Percentiles rank a stretch among this genome's conserved stretches.
These are phyloP conservation scores for Spisula subtruncata DNA, from an alignment of 2,888 invertebrate species.

Conservation along the genomic window DNA sequence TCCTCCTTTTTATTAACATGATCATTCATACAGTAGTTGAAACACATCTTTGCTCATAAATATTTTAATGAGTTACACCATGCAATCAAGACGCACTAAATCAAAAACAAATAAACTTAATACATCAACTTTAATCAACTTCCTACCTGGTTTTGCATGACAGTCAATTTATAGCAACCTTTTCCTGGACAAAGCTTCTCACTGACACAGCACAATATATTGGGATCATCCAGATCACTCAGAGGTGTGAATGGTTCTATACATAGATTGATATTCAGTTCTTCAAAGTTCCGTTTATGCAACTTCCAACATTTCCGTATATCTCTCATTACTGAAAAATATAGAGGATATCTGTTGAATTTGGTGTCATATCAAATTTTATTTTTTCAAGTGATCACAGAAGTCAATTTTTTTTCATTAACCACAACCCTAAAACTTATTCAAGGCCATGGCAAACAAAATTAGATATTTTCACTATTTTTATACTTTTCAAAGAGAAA, in stretches of 20 bases:
- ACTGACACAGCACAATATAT: constrained; percentile 89
- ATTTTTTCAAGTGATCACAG: neutral
- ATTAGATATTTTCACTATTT: too few relatives aligned
- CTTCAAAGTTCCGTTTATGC: constrained; percentile 73
- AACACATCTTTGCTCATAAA: too few relatives aligned
- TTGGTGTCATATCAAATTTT: neutral
- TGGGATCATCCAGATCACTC: constrained; percentile 81
- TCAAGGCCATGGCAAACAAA: too few relatives aligned
- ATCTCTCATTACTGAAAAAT: constrained; percentile 64
- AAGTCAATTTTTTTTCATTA: neutral
- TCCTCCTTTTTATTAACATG: too few relatives aligned
- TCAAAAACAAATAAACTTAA: too few relatives aligned
- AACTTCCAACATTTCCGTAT: constrained; percentile 89
- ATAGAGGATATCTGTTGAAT: too few relatives aligned
- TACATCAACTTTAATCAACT: neutral
- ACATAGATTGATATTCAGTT: constrained; percentile 72
- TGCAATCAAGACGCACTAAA: too few relatives aligned
- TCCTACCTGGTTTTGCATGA: constrained; percentile 88
- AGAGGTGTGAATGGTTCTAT: constrained; percentile 78
- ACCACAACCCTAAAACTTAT: too few relatives aligned
- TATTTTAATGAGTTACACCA: too few relatives aligned
- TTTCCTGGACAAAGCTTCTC: constrained; percentile 88
- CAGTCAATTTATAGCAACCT: constrained; percentile 89
- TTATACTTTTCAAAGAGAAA: too few relatives aligned
- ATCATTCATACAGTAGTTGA: too few relatives aligned